These are phyloP conservation scores for Camponotus vicinus DNA, from an alignment of 1,140 invertebrate species.

Conservation along the genomic window DNA sequence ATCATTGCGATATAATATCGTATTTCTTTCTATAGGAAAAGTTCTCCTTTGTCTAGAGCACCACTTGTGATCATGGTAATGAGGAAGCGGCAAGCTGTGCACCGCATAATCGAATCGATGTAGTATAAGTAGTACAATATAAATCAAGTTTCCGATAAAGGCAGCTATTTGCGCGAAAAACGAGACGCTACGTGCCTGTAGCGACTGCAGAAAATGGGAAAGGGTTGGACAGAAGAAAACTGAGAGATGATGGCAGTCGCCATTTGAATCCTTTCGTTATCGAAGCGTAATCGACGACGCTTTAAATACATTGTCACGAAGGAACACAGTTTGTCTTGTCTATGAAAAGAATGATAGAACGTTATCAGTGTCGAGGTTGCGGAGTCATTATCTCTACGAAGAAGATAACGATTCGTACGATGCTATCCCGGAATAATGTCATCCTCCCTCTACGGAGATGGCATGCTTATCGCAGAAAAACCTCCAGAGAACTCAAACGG, in stretches of 20 bases:
- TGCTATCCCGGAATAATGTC: conserved; percentile 53
- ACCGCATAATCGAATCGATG: conserved; percentile 49
- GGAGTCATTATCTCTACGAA: conserved; percentile 60
- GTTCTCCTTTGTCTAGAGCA: conserved; percentile 20
- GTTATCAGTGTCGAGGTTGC: conserved; percentile 44
- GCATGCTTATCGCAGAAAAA: conserved; percentile 64
- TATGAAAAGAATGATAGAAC: conserved; percentile 37
- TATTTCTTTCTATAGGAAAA: neutral
- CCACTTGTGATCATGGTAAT: conserved; percentile 46
- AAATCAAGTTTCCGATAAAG: conserved; percentile 51
- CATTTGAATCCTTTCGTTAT: conserved; percentile 63
- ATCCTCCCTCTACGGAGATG: neutral
- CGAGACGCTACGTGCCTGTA: conserved; percentile 9
- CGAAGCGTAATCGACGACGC: conserved; percentile 60
- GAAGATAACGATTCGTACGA: conserved; percentile 71
- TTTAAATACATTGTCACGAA: conserved; percentile 67
- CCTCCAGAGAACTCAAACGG: conserved; percentile 16
- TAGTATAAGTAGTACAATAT: conserved; percentile 50
- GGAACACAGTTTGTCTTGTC: conserved; percentile 67
- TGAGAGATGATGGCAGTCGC: conserved; percentile 8
- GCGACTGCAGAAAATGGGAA: neutral
- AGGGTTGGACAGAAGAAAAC: conserved; percentile 9
- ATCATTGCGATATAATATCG: neutral
- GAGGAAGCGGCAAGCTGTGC: conserved; percentile 16
- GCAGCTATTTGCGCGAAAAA: conserved; percentile 30